Conservation (phyloP, 2,113 vertebrate species). For the Protobothrops flavoviridis region DNA sequence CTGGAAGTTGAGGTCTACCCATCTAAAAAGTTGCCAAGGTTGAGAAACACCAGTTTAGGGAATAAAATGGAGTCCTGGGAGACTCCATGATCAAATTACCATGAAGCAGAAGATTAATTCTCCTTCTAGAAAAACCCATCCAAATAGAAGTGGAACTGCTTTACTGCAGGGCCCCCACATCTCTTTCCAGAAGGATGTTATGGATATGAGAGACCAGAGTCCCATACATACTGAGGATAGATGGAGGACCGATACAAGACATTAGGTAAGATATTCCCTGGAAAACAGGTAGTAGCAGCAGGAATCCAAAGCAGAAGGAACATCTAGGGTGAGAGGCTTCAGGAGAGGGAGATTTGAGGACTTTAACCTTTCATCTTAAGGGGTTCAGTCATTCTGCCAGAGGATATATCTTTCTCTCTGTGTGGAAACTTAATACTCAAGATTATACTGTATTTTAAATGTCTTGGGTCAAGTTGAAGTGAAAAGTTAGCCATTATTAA, state of each 20-base stretch:
- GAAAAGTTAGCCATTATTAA: slow-evolving; percentile 15
- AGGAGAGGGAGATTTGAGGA: background rate
- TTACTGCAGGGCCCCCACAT: background rate
- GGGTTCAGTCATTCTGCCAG: background rate
- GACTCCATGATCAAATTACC: background rate
- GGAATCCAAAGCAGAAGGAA: background rate
- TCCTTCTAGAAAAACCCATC: background rate
- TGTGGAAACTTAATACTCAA: background rate
- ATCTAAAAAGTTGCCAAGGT: background rate
- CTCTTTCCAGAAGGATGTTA: background rate
- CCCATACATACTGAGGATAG: background rate
- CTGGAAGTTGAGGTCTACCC: background rate
- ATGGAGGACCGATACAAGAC: background rate
- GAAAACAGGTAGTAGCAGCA: background rate
- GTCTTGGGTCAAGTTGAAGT: background rate
- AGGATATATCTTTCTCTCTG: background rate
- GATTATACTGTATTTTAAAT: background rate
- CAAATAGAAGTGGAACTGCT: background rate
- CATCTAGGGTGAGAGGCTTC: background rate
- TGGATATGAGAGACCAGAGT: background rate
- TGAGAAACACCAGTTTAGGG: background rate
- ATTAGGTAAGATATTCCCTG: background rate
- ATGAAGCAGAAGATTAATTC: background rate
- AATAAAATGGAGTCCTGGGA: background rate
- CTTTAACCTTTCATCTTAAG: background rate